Evolutionary conservation across 1,140 invertebrate species (phyloP), one percentile per base, ranked within the genome.

Genomic region (Phymastichus coffea): DNA sequence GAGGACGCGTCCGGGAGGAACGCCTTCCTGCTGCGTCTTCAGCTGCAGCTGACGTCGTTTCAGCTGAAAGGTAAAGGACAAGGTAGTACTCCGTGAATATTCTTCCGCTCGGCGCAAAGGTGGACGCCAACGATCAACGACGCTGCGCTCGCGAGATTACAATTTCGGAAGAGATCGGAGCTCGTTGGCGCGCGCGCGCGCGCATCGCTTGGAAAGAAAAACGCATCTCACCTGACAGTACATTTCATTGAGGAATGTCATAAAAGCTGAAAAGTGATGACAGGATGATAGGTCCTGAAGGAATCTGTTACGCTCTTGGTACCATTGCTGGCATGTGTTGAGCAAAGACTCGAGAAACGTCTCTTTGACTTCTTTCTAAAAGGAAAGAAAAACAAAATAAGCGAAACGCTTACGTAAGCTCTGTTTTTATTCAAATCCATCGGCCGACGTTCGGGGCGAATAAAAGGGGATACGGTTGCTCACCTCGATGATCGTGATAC

Each of bases 261-360:
- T 92, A 77, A 93, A 94, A 61, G 90, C 88, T 64, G 90, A 72
- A 67, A 79, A 78, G 55, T 74, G 65, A 67, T 75, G 62, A 69
- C 70, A 70, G 19, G 67, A 55, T 20, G 72, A 63, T 19, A 66
- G 61, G 37, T 79, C 72, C 57, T 77, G 70, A 54, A 77, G 62
- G 25, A 85, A 83, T 79, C 87, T 88, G 57, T 89, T 89, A 28
- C 90, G 78, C 73, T 94, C 91, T 71, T 93, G 90, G 76, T 91
- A 94, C 88, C 90, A 94, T 74, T 94, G 90, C 70, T 93, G 90
- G 70, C 91, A 93, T 14, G 87, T 92, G 76, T 95, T 95, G 47
- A 94, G 80, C 49, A 95, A 78, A 8, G 90, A 92, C 78, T 95
- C 93, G 51, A 94, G 78, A 73, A 95, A 94, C 19, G 92, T 94